Evolutionary conservation across 2,797 vertebrate genomes (phyloP).

Genomic region (Coluber constrictor): DNA sequence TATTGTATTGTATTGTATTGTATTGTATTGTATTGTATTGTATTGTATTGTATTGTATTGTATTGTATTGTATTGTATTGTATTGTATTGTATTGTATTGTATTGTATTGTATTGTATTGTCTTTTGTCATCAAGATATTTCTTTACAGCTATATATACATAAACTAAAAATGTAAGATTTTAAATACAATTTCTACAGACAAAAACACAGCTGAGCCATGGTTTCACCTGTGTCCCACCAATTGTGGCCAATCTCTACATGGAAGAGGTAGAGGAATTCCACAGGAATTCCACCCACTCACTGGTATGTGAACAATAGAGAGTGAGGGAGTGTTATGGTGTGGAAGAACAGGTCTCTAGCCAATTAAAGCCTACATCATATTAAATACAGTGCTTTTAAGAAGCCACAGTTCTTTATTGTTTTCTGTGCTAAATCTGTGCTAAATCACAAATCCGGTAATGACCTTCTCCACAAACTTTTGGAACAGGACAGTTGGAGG

Average conservation of each 20-base stretch:
- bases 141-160: background rate
- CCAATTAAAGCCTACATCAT: background rate
- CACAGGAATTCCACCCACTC: background rate
- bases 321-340: background rate
- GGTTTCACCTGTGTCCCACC: background rate
- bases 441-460: background rate
- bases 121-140: background rate
- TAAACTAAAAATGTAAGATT: background rate
- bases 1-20: no score
- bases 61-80: no score
- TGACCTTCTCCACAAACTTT: background rate
- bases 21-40: no score
- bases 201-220: background rate
- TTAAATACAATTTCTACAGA: background rate
- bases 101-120: background rate
- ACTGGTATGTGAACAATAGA: background rate
- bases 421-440: background rate
- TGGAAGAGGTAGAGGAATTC: background rate
- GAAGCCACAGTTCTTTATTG: background rate
- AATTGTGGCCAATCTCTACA: background rate
- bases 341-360: background rate
- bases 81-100: no score
- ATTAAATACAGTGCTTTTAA: background rate
- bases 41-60: no score
- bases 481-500: background rate